Base-by-base conservation (phyloP, 1,140 invertebrate species). In the Pinna nobilis region DNA sequence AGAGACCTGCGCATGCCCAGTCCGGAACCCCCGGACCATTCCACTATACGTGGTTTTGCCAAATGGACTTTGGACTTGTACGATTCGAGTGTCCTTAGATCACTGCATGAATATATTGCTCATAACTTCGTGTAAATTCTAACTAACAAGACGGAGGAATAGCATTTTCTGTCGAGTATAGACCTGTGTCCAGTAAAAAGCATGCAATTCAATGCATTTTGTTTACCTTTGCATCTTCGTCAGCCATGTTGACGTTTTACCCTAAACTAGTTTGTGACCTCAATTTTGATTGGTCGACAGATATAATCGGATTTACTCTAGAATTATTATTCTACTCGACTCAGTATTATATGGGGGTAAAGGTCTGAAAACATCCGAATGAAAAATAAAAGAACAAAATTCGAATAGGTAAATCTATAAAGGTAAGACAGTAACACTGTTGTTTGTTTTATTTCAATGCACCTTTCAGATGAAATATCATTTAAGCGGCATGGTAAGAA, bases 201-300 rank as follows among this genome's bases (percentile, higher is more conserved):
- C n/a, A n/a, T 23, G 3, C 20, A 7, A 35, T 18, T 57, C 9
- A 35, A 35, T 7, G 9, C 33, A 20, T 49, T n/a, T 15, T 44
- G 20, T 25, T 33, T 23, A 76, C 68, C 60, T 76, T 76, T 66
- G 37, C 23, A 13, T 66, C 60, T 37, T 57, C 39, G 15, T 76
- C 74, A 44, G 61, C 74, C 74, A 76, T 76, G 9, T 71, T 71
- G 47, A 20, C 32, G 37, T 33, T 9, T 33, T 33, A 33, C n/a
- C 55, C 55, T 30, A 7, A 33, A 30, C 7, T 5, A 20, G 9
- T 33, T 59, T 59, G 55, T 59, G 7, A 25, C 1, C 18, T n/a
- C 23, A n/a, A 35, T 35, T 4, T 13, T 33, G 55, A 59, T 59
- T 59, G 55, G 55, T 35, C 30, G 9, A 33, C 23, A n/a, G n/a